Conservation (phyloP, 2,113 vertebrate species). For the Acinonyx jubatus region DNA sequence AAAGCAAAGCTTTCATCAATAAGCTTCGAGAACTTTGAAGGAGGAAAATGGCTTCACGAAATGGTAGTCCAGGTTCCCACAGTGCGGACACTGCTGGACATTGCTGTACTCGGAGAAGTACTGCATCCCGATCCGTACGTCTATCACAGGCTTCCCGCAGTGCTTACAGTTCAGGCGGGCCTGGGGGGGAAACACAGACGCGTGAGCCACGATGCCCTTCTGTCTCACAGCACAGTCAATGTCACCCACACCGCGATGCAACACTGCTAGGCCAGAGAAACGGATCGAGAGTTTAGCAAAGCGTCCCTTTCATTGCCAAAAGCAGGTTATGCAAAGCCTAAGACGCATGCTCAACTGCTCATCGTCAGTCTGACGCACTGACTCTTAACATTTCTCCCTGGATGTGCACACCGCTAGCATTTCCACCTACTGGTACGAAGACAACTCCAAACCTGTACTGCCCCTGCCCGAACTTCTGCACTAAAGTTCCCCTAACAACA, state of each 20-base stretch:
- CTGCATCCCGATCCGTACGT: constrained; percentile 98
- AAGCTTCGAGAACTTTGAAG: constrained; percentile 99
- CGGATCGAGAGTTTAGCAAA: not conserved
- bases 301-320: not conserved
- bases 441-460: not conserved
- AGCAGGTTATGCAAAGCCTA: not conserved
- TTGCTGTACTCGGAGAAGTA: constrained; percentile 99
- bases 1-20: constrained; percentile 97
- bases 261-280: not conserved
- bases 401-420: not conserved
- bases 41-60: constrained; percentile 99
- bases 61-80: constrained; percentile 99
- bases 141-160: constrained; percentile 98
- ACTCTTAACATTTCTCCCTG: not conserved
- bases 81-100: constrained; percentile 99
- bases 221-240: not conserved
- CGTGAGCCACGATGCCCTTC: not conserved
- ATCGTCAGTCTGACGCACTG: not conserved
- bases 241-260: not conserved
- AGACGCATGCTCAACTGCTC: not conserved
- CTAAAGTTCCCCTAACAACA: not conserved
- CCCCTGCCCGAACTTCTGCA: not conserved
- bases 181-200: constrained; percentile 80
- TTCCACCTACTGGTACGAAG: not conserved
- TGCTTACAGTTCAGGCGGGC: constrained; percentile 99